A percentile compares a stretch with the other conserved stretches of the same genome.
Evolutionary conservation across 2,888 invertebrate species (phyloP).

Genomic region (Drosophila borealis): DNA sequence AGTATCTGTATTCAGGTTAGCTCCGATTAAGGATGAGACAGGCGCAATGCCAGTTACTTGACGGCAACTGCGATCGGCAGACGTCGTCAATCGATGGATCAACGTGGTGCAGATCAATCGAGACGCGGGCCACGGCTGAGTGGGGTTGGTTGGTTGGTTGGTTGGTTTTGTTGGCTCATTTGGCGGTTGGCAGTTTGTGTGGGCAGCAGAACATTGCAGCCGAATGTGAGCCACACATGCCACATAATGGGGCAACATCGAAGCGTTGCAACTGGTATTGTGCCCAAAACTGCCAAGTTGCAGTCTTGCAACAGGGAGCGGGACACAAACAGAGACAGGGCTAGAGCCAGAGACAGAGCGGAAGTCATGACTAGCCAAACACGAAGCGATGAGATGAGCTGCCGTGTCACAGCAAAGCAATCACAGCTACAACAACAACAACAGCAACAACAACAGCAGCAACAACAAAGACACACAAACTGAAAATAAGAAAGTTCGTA

Average conservation of each 20-base stretch:
- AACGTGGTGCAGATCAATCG: conserved; percentile 43
- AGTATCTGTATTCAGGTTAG: background rate
- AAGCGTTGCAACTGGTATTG: conserved; percentile 60
- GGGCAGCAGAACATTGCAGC: conserved; percentile 72
- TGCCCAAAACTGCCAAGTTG: conserved; percentile 61
- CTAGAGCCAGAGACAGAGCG: conserved; percentile 56
- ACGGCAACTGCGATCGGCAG: conserved; percentile 7
- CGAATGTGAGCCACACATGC: conserved; percentile 67
- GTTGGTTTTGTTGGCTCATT: conserved; percentile 35
- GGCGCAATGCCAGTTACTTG: conserved; percentile 9
- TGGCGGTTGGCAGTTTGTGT: conserved; percentile 56
- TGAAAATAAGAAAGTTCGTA: conserved; percentile 76
- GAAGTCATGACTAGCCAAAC: conserved; percentile 81
- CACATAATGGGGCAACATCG: conserved; percentile 72
- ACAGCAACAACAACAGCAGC: conserved; percentile 9
- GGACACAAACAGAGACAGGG: conserved; percentile 10
- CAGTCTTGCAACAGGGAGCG: conserved; percentile 31
- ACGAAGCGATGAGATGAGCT: conserved; percentile 74
- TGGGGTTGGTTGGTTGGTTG: conserved; percentile 17
- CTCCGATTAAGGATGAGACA: conserved; percentile 23
- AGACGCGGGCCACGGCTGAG: conserved; percentile 29
- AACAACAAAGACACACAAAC: conserved; percentile 36
- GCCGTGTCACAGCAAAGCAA: conserved; percentile 61
- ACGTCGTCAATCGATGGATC: conserved; percentile 31
- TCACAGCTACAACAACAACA: conserved; percentile 36